A percentile compares a stretch with the other conserved stretches of the same genome.
phyloP scores from a whole-genome alignment of 2,113 vertebrate species.

The Pachypanchax playfairii region DNA sequence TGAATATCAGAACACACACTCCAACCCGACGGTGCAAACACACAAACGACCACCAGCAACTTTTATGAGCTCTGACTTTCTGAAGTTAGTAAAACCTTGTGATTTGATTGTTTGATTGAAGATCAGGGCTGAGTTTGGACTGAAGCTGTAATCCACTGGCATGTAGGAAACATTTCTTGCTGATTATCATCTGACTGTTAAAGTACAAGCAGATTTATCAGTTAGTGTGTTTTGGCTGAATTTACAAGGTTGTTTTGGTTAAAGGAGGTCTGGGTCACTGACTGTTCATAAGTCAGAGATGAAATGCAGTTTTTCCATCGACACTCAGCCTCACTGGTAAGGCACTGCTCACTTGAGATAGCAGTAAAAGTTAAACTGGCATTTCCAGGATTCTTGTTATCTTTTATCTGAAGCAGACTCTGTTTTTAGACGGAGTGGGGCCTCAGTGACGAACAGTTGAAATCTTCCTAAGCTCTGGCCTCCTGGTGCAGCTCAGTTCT shows the following conservation, averaged over 20 bases:
- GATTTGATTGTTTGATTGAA: not conserved
- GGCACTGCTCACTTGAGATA: constrained; percentile 41
- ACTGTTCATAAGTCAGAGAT: constrained; percentile 41
- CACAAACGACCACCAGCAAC: not conserved
- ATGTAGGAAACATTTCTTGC: constrained; percentile 3
- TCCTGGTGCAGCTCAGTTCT: constrained; percentile 21
- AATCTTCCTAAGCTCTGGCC: constrained; percentile 28
- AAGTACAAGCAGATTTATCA: constrained; percentile 40
- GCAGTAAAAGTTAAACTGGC: constrained; percentile 41
- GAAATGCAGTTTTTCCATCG: constrained; percentile 52
- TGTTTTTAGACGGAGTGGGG: constrained; percentile 48
- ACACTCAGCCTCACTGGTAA: constrained; percentile 14
- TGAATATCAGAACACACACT: constrained; percentile 9
- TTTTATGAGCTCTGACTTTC: not conserved
- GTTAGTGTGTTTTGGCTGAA: constrained; percentile 48
- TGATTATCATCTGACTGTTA: constrained; percentile 29
- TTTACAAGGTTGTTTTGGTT: constrained; percentile 39
- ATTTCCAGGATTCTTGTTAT: constrained; percentile 43
- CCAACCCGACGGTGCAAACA: not conserved
- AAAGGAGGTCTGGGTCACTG: constrained; percentile 29
- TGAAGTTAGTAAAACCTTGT: not conserved
- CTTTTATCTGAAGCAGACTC: constrained; percentile 56
- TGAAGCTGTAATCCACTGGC: not conserved
- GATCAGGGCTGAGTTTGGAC: not conserved
- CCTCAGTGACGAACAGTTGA: constrained; percentile 20